Base-by-base conservation (phyloP, 35 echinoderm and acorn worm genomes). In the Nesometra sesokonis region DNA sequence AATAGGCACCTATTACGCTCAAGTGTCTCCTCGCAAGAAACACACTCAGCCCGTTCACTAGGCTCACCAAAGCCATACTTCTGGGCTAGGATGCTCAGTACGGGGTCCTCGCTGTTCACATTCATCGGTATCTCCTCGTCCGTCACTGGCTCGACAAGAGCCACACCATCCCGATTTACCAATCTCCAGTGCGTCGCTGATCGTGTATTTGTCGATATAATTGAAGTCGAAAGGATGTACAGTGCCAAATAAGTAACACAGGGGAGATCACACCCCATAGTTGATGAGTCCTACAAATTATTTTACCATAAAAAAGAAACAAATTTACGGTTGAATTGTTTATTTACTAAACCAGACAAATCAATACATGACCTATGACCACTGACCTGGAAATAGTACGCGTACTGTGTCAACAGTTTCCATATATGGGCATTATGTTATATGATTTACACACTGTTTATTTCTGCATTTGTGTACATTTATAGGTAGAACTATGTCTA, bases 231-330 rank as follows among this genome's bases (percentile, higher is more conserved):
- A 78, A 93, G 85, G 35, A 93, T 76, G 76, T 93, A 93, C 35
- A 93, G 46, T 32, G 92, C 89, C 79, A 93, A 79, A 47, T 93
- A 93, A 29, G 92, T 93, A 76, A 93, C 38, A 57, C 85, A 90
- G 38, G 91, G 92, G 79, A 90, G 31, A 67, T 93, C 92, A 76
- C 89, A 86, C 32, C 85, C 84, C 92, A 90, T 90, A 46, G 32
- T 90, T 32, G 29, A 85, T 76, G 77, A 7, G 11, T 84, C 0
- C n/a, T 30, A 84, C 82, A 30, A 11, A 0, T 11, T 39, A 39
- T 40, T 40, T 84, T 34, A 32, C 80, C 19, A 34, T 82, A 35
- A 21, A 32, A 34, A 82, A 82, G 17, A 35, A 21, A 32, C 80
- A 32, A 32, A 32, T 7, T 29, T 5, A 79, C 11, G 77, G n/a